Percentiles rank a stretch among this genome's conserved stretches.
These are phyloP conservation scores for Lingula anatina DNA, from an alignment of 2,888 invertebrate genomes.

Conservation along the genomic window DNA sequence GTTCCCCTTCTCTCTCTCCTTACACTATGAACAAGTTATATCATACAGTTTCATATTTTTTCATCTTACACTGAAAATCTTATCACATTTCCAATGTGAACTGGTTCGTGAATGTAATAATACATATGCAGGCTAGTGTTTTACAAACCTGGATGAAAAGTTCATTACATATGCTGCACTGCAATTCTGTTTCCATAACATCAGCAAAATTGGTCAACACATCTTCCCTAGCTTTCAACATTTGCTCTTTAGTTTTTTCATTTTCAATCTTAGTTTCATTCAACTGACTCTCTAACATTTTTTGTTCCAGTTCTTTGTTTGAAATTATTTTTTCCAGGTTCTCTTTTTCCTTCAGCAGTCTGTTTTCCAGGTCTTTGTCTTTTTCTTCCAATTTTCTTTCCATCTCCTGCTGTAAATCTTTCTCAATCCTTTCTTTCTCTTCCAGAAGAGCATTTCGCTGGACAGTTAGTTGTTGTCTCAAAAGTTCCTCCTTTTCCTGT, in stretches of 20 bases:
- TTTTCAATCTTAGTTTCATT: constrained; percentile 31
- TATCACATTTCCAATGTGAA: no score
- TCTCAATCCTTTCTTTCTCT: constrained; percentile 38
- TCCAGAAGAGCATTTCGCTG: constrained; percentile 16
- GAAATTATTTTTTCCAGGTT: constrained; percentile 24
- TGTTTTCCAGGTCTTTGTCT: constrained; percentile 31
- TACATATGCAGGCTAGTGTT: no score
- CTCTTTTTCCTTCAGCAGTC: constrained; percentile 5
- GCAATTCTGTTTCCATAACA: constrained; percentile 59
- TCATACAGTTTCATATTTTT: no score
- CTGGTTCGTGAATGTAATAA: no score
- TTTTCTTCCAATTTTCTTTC: constrained; percentile 37
- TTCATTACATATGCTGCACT: constrained; percentile 72
- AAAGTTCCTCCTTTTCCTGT: constrained; percentile 9
- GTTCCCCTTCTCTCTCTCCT: no score
- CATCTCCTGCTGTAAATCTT: constrained; percentile 54
- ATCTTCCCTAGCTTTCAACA: constrained; percentile 29
- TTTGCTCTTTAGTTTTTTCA: constrained; percentile 27
- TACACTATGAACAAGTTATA: no score
- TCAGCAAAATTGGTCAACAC: constrained; percentile 40
- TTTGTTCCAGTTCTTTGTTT: constrained; percentile 37
- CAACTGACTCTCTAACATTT: constrained; percentile 35
- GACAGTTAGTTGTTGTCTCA: constrained; percentile 2
- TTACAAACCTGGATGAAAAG: constrained; percentile 61
- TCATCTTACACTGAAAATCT: no score